Conservation (phyloP, 2,113 vertebrate species). For the Toxotes chatareus region DNA sequence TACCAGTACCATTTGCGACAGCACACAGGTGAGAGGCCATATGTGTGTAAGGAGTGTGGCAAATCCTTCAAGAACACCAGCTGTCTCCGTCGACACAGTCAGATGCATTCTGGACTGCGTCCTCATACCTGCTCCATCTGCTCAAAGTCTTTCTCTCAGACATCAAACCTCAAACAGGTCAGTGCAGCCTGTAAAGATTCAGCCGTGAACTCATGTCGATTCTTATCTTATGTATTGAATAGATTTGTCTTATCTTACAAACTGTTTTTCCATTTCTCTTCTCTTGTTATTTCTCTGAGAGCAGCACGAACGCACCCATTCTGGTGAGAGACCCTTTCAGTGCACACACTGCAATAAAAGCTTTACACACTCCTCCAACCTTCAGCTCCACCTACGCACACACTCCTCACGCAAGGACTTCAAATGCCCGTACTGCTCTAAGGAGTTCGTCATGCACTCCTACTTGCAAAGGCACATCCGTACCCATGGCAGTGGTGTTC, state of each 20-base stretch:
- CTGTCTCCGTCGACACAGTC: constrained; percentile 90
- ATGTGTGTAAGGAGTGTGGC: constrained; percentile 91
- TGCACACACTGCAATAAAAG: constrained; percentile 88
- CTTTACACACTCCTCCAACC: constrained; percentile 93
- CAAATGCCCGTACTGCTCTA: constrained; percentile 88
- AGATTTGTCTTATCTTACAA: background rate
- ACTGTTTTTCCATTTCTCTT: background rate
- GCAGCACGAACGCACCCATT: constrained; percentile 93
- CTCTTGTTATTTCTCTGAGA: constrained; percentile 4
- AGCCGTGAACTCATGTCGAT: background rate
- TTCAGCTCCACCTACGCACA: constrained; percentile 91
- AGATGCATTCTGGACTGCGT: constrained; percentile 92
- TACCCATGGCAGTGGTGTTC: constrained; percentile 69
- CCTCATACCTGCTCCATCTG: constrained; percentile 90
- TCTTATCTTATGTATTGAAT: background rate
- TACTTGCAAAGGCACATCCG: constrained; percentile 92
- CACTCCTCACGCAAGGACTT: constrained; percentile 90
- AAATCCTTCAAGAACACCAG: constrained; percentile 96
- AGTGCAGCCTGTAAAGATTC: background rate
- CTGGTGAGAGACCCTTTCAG: constrained; percentile 89
- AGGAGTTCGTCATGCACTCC: constrained; percentile 92
- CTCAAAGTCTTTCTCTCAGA: constrained; percentile 92
- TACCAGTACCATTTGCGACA: constrained; percentile 94
- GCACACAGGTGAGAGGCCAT: constrained; percentile 92
- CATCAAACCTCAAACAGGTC: constrained; percentile 90